Evolutionary conservation across 37 sponge, comb jelly and placozoan genomes (phyloP).

Genomic region (Aphrocallistes beatrix): DNA sequence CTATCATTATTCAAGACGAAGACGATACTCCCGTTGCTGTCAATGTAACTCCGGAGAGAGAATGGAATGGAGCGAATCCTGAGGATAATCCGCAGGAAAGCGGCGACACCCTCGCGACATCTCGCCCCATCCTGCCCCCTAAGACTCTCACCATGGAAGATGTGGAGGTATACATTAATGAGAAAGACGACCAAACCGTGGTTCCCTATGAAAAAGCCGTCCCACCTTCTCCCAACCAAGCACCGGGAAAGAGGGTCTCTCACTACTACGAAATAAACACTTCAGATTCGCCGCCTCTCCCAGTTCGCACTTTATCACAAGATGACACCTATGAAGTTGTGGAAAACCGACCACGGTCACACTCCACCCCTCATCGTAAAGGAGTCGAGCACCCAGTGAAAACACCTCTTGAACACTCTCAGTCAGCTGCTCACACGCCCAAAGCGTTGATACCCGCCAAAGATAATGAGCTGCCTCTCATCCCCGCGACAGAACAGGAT

Average conservation of each 20-base stretch:
- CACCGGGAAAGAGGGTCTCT: background rate
- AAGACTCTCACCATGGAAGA: background rate
- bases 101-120: background rate
- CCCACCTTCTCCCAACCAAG: background rate
- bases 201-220: background rate
- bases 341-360: background rate
- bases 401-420: background rate
- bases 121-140: background rate
- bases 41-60: background rate
- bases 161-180: slow-evolving; percentile 12
- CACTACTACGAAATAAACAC: background rate
- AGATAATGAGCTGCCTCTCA: background rate
- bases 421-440: background rate
- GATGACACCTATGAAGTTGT: background rate
- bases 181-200: background rate
- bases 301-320: background rate
- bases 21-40: background rate
- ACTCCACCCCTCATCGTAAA: background rate
- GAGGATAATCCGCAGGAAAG: background rate
- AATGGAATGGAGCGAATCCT: background rate
- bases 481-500: no score
- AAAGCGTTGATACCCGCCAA: background rate
- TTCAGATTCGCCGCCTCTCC: background rate
- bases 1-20: background rate
- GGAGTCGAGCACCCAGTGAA: background rate